Evolutionary conservation across 2,888 invertebrate genomes (phyloP).

Genomic region (Heliconius erato): DNA sequence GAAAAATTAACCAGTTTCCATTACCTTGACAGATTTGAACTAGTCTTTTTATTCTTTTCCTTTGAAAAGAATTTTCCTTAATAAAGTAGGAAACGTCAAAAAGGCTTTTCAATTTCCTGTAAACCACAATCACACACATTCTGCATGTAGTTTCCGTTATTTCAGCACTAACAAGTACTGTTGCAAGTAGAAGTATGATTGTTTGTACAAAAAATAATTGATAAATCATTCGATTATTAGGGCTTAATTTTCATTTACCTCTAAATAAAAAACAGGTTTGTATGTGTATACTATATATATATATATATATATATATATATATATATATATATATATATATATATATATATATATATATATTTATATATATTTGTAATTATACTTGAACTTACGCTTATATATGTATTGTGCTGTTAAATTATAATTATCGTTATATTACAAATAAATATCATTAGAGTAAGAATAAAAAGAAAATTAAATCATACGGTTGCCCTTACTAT

Average conservation of each 20-base stretch:
- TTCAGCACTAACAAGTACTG: no score
- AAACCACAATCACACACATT: slow-evolving; percentile 54
- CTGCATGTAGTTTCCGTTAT: slow-evolving; percentile 55
- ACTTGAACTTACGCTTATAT: no score
- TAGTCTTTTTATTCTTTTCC: no score
- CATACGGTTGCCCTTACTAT: slow-evolving; percentile 23
- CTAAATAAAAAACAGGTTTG: neutral
- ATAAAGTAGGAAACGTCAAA: slow-evolving; percentile 48
- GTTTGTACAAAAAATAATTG: neutral
- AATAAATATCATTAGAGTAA: neutral
- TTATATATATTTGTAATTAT: no score
- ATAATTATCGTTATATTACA: neutral
- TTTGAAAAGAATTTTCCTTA: neutral
- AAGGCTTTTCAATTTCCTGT: slow-evolving; percentile 72
- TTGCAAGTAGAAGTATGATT: neutral
- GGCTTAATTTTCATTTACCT: no score
- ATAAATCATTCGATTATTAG: no score
- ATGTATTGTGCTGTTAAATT: neutral
- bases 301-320: no score
- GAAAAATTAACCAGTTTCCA: no score
- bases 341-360: no score
- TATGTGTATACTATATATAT: no score
- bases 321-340: no score
- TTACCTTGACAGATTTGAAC: no score
- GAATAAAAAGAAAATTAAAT: slow-evolving; percentile 24